Percentiles rank a stretch among this genome's conserved stretches.
phyloP scores from a whole-genome alignment of 2,888 invertebrate species.

The Gryllus longicercus region DNA sequence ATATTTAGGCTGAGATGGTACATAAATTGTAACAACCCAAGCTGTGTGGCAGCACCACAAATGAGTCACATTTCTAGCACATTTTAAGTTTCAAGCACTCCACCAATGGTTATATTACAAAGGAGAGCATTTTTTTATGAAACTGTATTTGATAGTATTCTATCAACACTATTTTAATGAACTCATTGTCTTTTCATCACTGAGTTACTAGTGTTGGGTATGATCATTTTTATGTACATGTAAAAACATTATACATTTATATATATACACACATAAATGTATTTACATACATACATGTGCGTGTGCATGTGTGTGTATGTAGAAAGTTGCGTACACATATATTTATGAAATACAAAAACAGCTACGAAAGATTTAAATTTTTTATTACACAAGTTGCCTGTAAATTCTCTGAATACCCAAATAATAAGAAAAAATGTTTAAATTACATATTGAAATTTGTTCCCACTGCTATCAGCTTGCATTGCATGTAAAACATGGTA shows the following conservation, averaged over 20 bases:
- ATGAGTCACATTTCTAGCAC: neutral
- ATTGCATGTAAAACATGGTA: neutral
- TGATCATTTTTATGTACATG: too few species aligned
- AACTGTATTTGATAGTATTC: too few species aligned
- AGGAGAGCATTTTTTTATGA: too few species aligned
- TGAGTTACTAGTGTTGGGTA: too few species aligned
- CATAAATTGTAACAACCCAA: neutral
- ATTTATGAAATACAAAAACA: neutral
- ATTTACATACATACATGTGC: neutral
- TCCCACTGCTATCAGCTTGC: neutral
- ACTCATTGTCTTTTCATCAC: too few species aligned
- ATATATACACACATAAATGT: too few species aligned
- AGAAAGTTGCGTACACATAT: neutral
- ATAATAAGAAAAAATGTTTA: neutral
- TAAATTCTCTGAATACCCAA: neutral
- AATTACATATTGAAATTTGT: neutral
- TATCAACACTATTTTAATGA: too few species aligned
- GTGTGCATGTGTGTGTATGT: neutral
- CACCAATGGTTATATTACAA: too few species aligned
- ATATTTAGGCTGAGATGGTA: neutral
- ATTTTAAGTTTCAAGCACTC: too few species aligned
- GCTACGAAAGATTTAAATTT: neutral
- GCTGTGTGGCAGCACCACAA: slow-evolving; percentile 10
- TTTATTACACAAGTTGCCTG: neutral
- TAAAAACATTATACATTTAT: too few species aligned